Evolutionary conservation across 2,113 vertebrate species (phyloP).

Genomic region (Oxyruncus cristatus): DNA sequence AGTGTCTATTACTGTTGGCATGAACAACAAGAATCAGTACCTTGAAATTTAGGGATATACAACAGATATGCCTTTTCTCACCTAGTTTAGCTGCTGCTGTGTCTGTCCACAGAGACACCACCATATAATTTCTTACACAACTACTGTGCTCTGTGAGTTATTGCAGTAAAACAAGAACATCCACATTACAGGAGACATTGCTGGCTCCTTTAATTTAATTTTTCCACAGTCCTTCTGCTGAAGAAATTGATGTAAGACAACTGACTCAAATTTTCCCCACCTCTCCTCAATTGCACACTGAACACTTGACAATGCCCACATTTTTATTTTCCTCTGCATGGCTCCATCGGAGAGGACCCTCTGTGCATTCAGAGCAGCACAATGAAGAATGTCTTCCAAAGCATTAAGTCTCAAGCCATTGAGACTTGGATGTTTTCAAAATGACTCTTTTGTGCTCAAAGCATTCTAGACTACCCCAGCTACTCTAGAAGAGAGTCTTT

Average conservation of each 20-base stretch:
- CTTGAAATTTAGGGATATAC: background rate
- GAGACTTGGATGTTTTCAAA: conserved; percentile 46
- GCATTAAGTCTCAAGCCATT: conserved; percentile 42
- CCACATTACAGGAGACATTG: background rate
- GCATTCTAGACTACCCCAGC: conserved; percentile 43
- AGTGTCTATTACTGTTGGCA: background rate
- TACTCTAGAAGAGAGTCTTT: conserved; percentile 40
- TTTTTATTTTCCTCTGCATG: background rate
- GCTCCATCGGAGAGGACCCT: background rate
- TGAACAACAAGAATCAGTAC: background rate
- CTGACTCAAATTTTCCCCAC: background rate
- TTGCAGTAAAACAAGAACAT: background rate
- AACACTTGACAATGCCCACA: conserved; percentile 36
- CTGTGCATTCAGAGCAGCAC: conserved; percentile 45
- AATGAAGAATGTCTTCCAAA: conserved; percentile 59
- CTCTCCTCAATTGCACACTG: background rate
- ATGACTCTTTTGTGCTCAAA: conserved; percentile 27
- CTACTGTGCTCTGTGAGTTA: background rate
- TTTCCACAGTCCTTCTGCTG: background rate
- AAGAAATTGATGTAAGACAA: background rate
- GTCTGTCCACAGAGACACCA: rapidly evolving
- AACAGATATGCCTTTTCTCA: background rate
- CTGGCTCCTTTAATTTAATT: background rate
- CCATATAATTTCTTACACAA: rapidly evolving
- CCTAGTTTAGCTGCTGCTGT: background rate